Conservation (phyloP, 2,888 invertebrate species). For the Scrobipalpa atriplicella region DNA sequence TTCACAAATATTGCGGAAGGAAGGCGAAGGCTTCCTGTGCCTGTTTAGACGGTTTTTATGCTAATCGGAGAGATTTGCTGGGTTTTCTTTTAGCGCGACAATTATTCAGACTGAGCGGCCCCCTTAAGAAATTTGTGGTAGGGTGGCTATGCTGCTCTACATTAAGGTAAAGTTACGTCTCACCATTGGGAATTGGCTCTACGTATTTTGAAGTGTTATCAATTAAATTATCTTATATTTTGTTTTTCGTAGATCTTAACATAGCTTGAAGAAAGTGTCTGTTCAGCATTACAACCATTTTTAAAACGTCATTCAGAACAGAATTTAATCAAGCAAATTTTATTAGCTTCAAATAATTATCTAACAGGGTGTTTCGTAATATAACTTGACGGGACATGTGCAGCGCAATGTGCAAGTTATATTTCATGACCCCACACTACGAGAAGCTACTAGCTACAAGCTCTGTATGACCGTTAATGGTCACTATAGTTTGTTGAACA, state of each 20-base stretch:
- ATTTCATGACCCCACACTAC: slow-evolving; percentile 18
- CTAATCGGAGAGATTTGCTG: slow-evolving; percentile 77
- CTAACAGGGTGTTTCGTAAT: slow-evolving; percentile 7
- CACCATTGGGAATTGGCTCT: slow-evolving; percentile 6
- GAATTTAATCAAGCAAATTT: slow-evolving; percentile 1
- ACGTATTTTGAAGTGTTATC: neutral
- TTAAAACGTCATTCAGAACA: no score
- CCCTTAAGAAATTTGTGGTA: slow-evolving; percentile 67
- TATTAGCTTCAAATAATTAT: neutral
- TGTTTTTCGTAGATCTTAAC: neutral
- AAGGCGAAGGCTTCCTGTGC: slow-evolving; percentile 72
- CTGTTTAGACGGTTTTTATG: slow-evolving; percentile 81
- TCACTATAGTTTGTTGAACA: slow-evolving; percentile 16
- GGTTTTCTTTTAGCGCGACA: slow-evolving; percentile 73
- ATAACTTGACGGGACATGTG: slow-evolving; percentile 15
- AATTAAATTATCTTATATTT: neutral
- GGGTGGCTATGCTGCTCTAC: slow-evolving; percentile 36
- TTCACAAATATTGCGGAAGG: slow-evolving; percentile 81
- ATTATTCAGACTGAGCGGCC: slow-evolving; percentile 69
- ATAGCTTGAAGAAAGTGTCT: no score
- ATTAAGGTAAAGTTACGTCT: slow-evolving; percentile 13
- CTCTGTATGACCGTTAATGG: slow-evolving; percentile 15
- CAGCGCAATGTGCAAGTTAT: slow-evolving; percentile 16
- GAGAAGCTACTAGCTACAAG: slow-evolving; percentile 13
- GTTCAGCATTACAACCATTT: no score